Evolutionary conservation across 1,140 invertebrate species (phyloP), one percentile per base, ranked within the genome.

Genomic region (Pseudoatta argentina): DNA sequence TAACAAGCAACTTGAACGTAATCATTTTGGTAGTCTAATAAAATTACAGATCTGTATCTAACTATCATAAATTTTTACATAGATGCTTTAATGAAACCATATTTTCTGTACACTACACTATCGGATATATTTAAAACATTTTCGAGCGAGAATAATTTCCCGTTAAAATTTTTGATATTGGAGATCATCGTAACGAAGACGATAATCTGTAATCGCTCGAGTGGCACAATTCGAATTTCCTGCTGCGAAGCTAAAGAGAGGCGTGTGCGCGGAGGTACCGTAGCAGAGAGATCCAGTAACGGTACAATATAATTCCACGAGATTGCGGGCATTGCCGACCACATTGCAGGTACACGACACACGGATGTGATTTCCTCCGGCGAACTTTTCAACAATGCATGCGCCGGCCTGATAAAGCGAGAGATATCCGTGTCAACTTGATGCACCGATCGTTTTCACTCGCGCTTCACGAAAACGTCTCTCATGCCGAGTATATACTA

Each of bases 301-400:
- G 75, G 57, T 55, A 24, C 71, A 61, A 51, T 53, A 30, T 79
- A 66, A 82, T 78, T 85, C 21, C 72, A 57, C 44, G 53, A 8
- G 44, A 88, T 83, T 63, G 66, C 57, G 59, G 59, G 48, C 82
- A 61, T 75, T 48, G 27, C 44, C 55, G 53, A 53, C 66, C 66
- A 24, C 66, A 24, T 21, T 51, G 86, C 64, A 79, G 63, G 59
- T 64, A 55, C 44, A 78, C 72, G 82, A 86, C 82, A 57, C 67
- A 48, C 48, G n/a, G 51, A 24, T 66, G 69, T 39, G 77, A 85
- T 88, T 75, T 57, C 67, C n/a, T 51, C 63, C 44, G 53, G 61
- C 66, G 27, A 59, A 77, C 75, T 82, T 89, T 64, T 83, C 87
- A 89, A 89, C 88, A 89, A 89, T 89, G 27, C 71, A 57, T 64